Base-by-base conservation (phyloP, 2,888 invertebrate genomes). In the Crocallis elinguaria region DNA sequence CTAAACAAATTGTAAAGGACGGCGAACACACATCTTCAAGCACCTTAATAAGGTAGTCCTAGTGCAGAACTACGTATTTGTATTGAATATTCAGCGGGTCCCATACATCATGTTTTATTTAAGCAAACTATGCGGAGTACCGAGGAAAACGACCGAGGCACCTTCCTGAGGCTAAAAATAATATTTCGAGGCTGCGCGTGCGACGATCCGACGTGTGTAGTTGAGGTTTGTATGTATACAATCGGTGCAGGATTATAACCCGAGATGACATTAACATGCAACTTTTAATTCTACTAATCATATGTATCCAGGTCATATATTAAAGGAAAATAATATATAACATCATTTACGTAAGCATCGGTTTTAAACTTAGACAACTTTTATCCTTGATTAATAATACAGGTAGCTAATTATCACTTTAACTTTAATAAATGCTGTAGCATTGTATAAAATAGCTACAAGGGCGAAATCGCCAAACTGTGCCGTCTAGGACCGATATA, bases 101-200 rank as follows among this genome's bases (percentile, higher is more conserved):
- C 67, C 73, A 64, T 57, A 69, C 72, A 77, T 79, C 70, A 77
- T 78, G 75, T 77, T 78, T 77, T 71, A 77, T 80, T 69, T 74
- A 77, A 73, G 66, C 65, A 66, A 63, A 66, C 67, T 77, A 37
- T 43, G 41, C 43, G 33, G 12, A 21, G 38, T 43, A 38, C 51
- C 75, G 78, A 86, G 88, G 88, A 88, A 87, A 88, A 82, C 77
- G 75, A 73, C 75, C 77, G 69, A 71, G 69, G 80, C 84, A 86
- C 87, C 88, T 89, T 88, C 86, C 84, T 82, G 79, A 67, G 67
- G 83, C 86, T 89, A 88, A 88, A 88, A 87, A 88, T 86, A 82
- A 79, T 82, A 77, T 79, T 75, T 77, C 86, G 87, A 89, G 88
- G 89, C 77, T 88, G 83, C 82, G 85, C 84, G 84, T 79, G 79